These are phyloP conservation scores for Ianthella basta DNA, from an alignment of 37 sponge, comb jelly and placozoan species.

Conservation along the genomic window DNA sequence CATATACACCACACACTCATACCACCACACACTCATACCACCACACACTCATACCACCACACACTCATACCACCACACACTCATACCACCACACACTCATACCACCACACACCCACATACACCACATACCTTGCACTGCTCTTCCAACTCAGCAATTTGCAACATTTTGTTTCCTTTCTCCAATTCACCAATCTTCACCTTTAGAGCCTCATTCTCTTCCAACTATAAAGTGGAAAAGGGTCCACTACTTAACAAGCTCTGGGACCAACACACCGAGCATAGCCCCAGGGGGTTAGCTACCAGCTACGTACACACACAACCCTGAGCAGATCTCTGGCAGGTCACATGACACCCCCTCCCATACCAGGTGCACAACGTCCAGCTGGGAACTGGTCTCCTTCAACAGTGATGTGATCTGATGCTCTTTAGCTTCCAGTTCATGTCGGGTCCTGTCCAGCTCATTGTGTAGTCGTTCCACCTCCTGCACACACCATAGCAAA, in stretches of 20 bases:
- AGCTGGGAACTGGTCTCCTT: neutral
- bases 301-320: too few species aligned
- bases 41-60: neutral
- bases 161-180: neutral
- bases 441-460: neutral
- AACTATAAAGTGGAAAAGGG: neutral
- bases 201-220: conserved; percentile 15
- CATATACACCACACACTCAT: neutral
- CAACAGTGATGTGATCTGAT: neutral
- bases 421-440: neutral
- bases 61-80: neutral
- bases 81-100: neutral
- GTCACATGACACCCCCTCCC: too few species aligned
- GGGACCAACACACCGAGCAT: too few species aligned
- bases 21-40: too few species aligned
- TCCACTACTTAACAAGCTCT: too few species aligned
- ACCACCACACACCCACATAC: neutral
- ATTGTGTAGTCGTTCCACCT: neutral
- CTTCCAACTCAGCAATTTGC: conserved; percentile 11
- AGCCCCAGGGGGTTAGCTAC: too few species aligned
- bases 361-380: conserved; percentile 8
- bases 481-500: conserved; percentile 12
- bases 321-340: too few species aligned
- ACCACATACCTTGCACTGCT: conserved; percentile 30
- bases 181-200: conserved; percentile 3